Evolutionary conservation across 1,140 invertebrate genomes (phyloP), one percentile per base, ranked within the genome.

Genomic region (Pristionchus pacificus): DNA sequence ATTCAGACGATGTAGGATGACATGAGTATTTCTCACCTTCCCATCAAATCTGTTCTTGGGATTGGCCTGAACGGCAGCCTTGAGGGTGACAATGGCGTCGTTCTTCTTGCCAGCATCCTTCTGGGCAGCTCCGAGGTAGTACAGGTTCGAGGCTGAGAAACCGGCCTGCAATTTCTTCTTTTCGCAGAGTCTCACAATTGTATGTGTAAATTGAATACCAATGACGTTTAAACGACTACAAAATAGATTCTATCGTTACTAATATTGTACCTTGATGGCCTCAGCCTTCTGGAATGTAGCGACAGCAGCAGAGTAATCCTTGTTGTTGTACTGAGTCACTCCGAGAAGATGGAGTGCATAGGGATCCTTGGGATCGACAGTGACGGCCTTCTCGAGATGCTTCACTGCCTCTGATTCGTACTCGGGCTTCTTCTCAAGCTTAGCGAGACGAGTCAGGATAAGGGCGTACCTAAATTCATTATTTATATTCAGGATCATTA

Each of bases 331-430:
- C 15, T 70, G 64, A 25, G 72, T 24, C 49, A 79, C 63, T 24
- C 74, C 77, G 19, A 78, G 60, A 24, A 79, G 72, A 65, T 77
- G 74, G 59, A 66, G 64, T 19, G 77, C 62, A 64, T 81, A 73
- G 24, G 78, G 71, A 33, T 78, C 77, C 27, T 78, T 80, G 28
- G 73, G 57, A 58, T 77, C 78, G 29, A 80, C 33, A 30, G 77
- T 14, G 27, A 33, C 58, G 10, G 77, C 74, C 31, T 65, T 72
- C 68, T 79, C 70, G 30, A 78, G 61, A 62, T 78, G 77, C 33
- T 79, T 68, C 15, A 70, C 32, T 29, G 71, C 65, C 55, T 74
- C 74, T n/a, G 57, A 55, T 31, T 70, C 33, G 19, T 60, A 27
- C 15, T 71, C 69, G 15, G 66, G 31, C 24, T 69, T 55, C 62